Evolutionary conservation across 2,797 vertebrate genomes (phyloP).

Genomic region (Acrocephalus scirpaceus): DNA sequence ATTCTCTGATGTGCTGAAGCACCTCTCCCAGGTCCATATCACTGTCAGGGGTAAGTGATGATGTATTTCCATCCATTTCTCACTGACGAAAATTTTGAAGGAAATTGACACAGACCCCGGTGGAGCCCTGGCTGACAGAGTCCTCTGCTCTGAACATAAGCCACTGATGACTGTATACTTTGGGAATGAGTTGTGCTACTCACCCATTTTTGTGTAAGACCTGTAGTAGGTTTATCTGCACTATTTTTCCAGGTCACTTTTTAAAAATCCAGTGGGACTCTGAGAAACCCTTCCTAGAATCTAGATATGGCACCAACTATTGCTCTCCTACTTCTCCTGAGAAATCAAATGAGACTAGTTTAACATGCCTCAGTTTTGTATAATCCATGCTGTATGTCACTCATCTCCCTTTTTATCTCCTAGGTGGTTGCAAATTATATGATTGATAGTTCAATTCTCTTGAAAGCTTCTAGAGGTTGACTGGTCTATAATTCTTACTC

Average conservation of each 20-base stretch:
- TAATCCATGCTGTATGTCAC: neutral
- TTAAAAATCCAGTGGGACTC: neutral
- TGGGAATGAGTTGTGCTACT: neutral
- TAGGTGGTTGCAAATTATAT: constrained; percentile 16
- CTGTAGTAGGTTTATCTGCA: neutral
- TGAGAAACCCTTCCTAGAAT: neutral
- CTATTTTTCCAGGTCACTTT: neutral
- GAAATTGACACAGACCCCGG: neutral
- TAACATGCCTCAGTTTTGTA: neutral
- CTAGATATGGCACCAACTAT: neutral
- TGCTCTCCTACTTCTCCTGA: neutral
- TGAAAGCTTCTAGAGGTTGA: constrained; percentile 24
- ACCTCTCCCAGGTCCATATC: neutral
- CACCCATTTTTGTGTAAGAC: neutral
- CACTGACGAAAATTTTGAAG: neutral
- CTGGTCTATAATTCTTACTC: constrained; percentile 38
- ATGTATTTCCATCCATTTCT: neutral
- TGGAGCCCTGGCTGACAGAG: neutral
- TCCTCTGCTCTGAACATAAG: neutral
- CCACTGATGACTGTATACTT: neutral
- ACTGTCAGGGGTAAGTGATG: neutral
- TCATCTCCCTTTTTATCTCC: constrained; percentile 38
- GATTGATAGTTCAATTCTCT: constrained; percentile 31
- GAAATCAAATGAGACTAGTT: neutral
- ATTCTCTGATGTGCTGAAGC: neutral